Conservation (phyloP, 2,888 invertebrate species). For the Zaprionus obscuricornis region DNA sequence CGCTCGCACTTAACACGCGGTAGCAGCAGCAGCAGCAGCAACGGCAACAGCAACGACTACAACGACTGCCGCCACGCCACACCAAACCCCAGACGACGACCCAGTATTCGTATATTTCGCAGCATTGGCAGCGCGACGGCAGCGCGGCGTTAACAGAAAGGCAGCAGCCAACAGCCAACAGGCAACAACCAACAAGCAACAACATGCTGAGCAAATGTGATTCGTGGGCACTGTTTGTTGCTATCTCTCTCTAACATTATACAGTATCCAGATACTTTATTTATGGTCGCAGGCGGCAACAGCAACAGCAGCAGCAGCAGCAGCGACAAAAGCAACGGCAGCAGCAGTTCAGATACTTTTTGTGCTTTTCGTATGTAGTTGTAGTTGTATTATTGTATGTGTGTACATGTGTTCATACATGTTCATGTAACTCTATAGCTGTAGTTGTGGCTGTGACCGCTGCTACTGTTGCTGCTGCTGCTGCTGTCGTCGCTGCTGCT, state of each 20-base stretch:
- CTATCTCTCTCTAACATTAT: conserved; percentile 49
- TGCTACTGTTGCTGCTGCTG: no score
- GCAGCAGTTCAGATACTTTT: conserved; percentile 66
- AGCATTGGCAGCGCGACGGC: no score
- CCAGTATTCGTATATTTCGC: neutral
- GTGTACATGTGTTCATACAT: no score
- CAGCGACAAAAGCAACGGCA: conserved; percentile 36
- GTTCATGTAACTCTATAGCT: conserved; percentile 10
- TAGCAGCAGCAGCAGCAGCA: conserved; percentile 14
- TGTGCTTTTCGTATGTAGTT: conserved; percentile 28
- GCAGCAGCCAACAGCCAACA: conserved; percentile 34
- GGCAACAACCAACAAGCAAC: conserved; percentile 51
- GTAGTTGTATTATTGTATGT: conserved; percentile 26
- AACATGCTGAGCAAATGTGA: conserved; percentile 54
- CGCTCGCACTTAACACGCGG: conserved; percentile 64
- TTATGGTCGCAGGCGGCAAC: conserved; percentile 77
- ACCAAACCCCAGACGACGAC: conserved; percentile 32
- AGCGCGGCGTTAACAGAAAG: neutral
- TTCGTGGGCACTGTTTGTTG: conserved; percentile 51
- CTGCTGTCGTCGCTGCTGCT: conserved; percentile 2
- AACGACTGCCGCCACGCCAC: conserved; percentile 3
- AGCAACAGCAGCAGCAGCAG: conserved; percentile 40
- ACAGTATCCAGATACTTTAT: conserved; percentile 76
- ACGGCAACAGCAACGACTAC: conserved; percentile 8
- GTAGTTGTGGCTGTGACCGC: conserved; percentile 29